These are phyloP conservation scores for Dysmachus trigonus DNA, from an alignment of 2,888 invertebrate genomes.

Conservation along the genomic window DNA sequence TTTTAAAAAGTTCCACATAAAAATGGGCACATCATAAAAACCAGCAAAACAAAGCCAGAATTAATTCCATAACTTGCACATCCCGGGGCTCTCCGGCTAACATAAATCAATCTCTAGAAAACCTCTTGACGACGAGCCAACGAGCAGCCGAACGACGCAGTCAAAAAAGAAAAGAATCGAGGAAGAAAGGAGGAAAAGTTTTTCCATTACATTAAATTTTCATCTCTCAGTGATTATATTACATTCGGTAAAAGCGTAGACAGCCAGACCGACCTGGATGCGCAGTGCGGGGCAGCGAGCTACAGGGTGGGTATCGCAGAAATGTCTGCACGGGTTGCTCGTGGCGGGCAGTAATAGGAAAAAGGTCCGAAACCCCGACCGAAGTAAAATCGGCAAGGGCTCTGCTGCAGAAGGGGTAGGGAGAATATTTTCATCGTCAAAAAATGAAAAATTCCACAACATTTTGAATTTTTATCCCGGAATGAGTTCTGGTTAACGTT, in stretches of 20 bases:
- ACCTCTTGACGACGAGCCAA: not conserved
- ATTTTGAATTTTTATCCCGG: slow-evolving; percentile 30
- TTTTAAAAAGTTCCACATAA: slow-evolving; percentile 1
- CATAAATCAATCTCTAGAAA: slow-evolving; percentile 37
- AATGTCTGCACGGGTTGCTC: not conserved
- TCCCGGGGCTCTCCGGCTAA: not conserved
- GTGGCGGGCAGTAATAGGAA: slow-evolving; percentile 7
- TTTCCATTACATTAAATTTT: slow-evolving; percentile 42
- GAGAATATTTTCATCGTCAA: slow-evolving; percentile 16
- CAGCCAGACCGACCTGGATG: not conserved
- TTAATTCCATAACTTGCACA: slow-evolving; percentile 28
- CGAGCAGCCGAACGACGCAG: not conserved
- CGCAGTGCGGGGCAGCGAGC: not conserved
- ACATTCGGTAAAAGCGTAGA: slow-evolving; percentile 18
- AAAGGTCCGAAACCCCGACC: not conserved
- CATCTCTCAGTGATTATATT: slow-evolving; percentile 36
- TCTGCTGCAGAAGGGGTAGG: not conserved
- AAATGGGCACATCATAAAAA: not conserved
- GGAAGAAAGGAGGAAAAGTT: slow-evolving; percentile 36
- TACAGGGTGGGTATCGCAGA: not conserved
- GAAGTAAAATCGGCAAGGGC: not conserved
- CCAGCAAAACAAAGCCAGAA: slow-evolving; percentile 5
- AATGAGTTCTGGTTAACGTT: slow-evolving; percentile 7
- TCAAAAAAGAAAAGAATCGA: slow-evolving; percentile 26
- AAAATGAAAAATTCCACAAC: slow-evolving; percentile 33